A percentile compares a stretch with the other conserved stretches of the same genome.
Conservation (phyloP, 2,888 invertebrate genomes). For the Cheilosia variabilis region DNA sequence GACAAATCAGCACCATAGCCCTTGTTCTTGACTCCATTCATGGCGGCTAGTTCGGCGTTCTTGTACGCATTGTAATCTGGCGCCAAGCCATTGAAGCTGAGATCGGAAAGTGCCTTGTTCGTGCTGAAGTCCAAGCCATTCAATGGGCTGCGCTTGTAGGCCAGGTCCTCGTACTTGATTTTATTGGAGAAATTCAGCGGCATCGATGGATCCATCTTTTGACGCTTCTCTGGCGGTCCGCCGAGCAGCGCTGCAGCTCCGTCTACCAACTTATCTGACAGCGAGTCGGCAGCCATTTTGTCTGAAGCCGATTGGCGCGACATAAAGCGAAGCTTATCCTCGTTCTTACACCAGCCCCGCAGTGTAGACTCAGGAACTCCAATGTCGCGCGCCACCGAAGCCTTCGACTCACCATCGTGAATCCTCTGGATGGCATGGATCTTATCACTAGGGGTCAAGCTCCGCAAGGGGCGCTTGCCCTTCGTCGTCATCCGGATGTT, state of each 20-base stretch:
- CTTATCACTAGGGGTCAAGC: constrained; percentile 91
- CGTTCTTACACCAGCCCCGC: constrained; percentile 94
- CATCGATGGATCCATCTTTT: constrained; percentile 81
- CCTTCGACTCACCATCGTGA: constrained; percentile 93
- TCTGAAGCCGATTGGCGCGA: constrained; percentile 89
- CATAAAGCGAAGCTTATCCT: constrained; percentile 89
- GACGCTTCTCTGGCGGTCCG: constrained; percentile 82
- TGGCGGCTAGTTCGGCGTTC: constrained; percentile 77
- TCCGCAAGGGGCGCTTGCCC: constrained; percentile 91
- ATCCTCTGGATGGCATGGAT: constrained; percentile 92
- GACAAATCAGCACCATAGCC: constrained; percentile 82
- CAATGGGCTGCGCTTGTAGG: constrained; percentile 81
- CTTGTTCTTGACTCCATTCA: constrained; percentile 81
- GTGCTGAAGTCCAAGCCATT: constrained; percentile 82
- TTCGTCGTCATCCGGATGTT: constrained; percentile 87
- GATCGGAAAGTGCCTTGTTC: constrained; percentile 80
- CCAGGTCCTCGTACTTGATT: constrained; percentile 82
- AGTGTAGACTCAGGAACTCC: constrained; percentile 94
- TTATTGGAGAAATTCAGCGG: constrained; percentile 83
- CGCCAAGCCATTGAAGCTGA: constrained; percentile 81
- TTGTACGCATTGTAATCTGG: constrained; percentile 81
- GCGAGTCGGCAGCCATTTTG: constrained; percentile 83
- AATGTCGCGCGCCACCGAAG: constrained; percentile 93
- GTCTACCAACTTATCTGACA: constrained; percentile 80
- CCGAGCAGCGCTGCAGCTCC: constrained; percentile 79